phyloP scores from a whole-genome alignment of 2,797 vertebrate species.

The Cossypha polioptera region DNA sequence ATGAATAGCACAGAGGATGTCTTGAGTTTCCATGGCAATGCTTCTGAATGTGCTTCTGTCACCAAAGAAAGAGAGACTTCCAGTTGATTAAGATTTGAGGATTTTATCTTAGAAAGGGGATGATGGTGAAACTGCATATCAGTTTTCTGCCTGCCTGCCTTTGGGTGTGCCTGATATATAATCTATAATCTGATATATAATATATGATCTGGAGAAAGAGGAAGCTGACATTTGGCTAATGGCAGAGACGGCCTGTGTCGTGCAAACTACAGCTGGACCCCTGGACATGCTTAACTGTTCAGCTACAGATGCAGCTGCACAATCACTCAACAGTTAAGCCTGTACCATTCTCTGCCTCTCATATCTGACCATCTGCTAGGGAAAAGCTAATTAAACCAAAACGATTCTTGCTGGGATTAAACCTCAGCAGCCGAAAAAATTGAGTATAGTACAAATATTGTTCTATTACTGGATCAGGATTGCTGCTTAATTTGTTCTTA shows the following conservation, averaged over 20 bases:
- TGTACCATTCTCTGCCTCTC: slow-evolving; percentile 59
- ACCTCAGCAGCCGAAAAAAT: slow-evolving; percentile 16
- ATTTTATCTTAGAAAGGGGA: background rate
- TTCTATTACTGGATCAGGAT: background rate
- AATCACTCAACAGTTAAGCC: slow-evolving; percentile 47
- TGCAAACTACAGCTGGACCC: slow-evolving; percentile 44
- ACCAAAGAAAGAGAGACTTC: slow-evolving; percentile 4
- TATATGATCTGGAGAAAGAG: background rate
- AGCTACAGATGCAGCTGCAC: slow-evolving; percentile 50
- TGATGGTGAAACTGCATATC: background rate
- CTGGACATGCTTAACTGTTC: slow-evolving; percentile 25
- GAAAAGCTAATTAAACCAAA: slow-evolving; percentile 59
- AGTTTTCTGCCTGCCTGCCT: background rate
- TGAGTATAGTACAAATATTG: slow-evolving; percentile 38
- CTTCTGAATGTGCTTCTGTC: slow-evolving; percentile 42
- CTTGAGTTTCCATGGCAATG: slow-evolving; percentile 56
- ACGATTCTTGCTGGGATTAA: slow-evolving; percentile 12
- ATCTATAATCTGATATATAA: background rate
- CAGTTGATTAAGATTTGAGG: background rate
- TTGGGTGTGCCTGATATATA: background rate
- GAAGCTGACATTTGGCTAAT: slow-evolving; percentile 10
- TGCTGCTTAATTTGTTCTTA: slow-evolving; percentile 20
- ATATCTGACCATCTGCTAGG: slow-evolving; percentile 61
- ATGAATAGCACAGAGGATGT: slow-evolving; percentile 15
- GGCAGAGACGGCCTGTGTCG: background rate